Evolutionary conservation across 2,888 invertebrate species (phyloP).

Genomic region (Epinotia bilunana): DNA sequence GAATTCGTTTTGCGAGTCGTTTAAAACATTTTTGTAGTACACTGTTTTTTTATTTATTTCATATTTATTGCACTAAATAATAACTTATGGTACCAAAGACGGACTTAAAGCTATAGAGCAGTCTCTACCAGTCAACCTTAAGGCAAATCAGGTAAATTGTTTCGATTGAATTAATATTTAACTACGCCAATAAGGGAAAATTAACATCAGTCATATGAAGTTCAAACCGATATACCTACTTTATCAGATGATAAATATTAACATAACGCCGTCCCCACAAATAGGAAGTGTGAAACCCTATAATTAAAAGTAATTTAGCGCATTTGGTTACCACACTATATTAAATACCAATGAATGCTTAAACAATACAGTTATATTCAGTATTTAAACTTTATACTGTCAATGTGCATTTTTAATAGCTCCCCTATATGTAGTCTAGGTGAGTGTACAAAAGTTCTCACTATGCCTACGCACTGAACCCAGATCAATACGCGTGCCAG

Average conservation of each 20-base stretch:
- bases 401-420: too few relatives aligned
- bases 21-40: too few relatives aligned
- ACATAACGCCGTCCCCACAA: neutral
- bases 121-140: too few relatives aligned
- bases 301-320: slow-evolving; percentile 39
- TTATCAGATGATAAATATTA: slow-evolving; percentile 11
- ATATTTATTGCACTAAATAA: too few relatives aligned
- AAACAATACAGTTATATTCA: neutral
- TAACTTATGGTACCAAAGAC: too few relatives aligned
- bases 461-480: neutral
- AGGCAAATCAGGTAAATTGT: too few relatives aligned
- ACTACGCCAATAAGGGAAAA: too few relatives aligned
- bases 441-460: neutral
- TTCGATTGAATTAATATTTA: too few relatives aligned
- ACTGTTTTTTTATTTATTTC: too few relatives aligned
- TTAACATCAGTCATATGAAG: neutral
- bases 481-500: slow-evolving; percentile 14
- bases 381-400: neutral
- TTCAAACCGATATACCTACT: slow-evolving; percentile 1
- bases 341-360: neutral
- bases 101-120: too few relatives aligned
- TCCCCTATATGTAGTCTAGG: neutral
- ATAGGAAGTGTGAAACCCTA: slow-evolving; percentile 25
- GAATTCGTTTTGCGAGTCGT: too few relatives aligned
- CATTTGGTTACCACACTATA: slow-evolving; percentile 1